Conservation (phyloP, 1,140 invertebrate species). For the Bombus ignitus region DNA sequence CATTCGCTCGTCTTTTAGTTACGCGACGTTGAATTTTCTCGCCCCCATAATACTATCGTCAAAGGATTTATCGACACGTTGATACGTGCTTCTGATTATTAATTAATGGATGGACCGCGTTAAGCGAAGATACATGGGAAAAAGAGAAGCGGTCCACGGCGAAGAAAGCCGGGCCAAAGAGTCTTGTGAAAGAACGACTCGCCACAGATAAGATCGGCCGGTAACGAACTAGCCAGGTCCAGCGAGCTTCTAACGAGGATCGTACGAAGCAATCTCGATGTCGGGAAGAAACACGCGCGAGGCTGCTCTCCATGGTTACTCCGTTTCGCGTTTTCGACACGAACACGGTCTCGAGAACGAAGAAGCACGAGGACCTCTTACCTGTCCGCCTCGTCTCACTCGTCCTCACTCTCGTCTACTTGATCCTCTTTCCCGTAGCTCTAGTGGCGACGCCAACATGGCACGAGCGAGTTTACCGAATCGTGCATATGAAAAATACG, state of each 20-base stretch:
- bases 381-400: slow-evolving; percentile 38
- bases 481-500: neutral
- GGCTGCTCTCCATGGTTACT: slow-evolving; percentile 8
- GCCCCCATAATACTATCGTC: neutral
- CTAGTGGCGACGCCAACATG: neutral
- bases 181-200: slow-evolving; percentile 57
- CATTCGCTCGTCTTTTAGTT: no score
- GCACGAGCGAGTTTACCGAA: neutral
- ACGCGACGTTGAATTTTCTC: no score
- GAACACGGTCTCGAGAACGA: slow-evolving; percentile 11
- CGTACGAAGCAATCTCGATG: slow-evolving; percentile 57
- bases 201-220: slow-evolving; percentile 59
- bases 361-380: slow-evolving; percentile 33
- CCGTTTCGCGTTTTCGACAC: slow-evolving; percentile 33
- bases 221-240: slow-evolving; percentile 68
- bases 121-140: slow-evolving; percentile 14
- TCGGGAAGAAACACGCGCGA: slow-evolving; percentile 46
- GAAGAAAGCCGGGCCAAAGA: neutral
- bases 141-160: neutral
- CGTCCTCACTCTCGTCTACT: neutral
- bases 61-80: slow-evolving; percentile 1
- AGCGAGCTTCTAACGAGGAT: slow-evolving; percentile 66
- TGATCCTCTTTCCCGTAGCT: neutral
- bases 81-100: slow-evolving; percentile 49
- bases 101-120: slow-evolving; percentile 44